These are phyloP conservation scores for Hermaeophaga mercurialis DNA, from an alignment of 2,888 invertebrate genomes.

Conservation along the genomic window DNA sequence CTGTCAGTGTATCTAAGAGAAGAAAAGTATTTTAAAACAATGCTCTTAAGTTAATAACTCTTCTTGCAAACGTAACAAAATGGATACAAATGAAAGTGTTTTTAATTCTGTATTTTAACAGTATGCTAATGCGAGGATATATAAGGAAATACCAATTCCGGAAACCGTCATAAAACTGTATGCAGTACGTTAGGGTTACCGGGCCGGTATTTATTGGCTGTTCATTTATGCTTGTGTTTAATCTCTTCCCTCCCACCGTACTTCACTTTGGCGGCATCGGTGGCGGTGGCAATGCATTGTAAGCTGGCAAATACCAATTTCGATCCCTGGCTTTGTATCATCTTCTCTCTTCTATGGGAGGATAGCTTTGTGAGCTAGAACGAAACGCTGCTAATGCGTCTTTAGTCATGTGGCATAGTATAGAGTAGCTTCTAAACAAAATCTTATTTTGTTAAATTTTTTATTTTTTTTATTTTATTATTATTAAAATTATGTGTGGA, in stretches of 20 bases:
- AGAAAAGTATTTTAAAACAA: no score
- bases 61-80: no score
- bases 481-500: no score
- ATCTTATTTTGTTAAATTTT: no score
- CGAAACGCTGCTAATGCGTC: conserved; percentile 39
- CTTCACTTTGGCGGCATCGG: conserved; percentile 34
- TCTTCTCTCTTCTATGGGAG: conserved; percentile 43
- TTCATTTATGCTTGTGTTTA: conserved; percentile 56
- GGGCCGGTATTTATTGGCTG: conserved; percentile 52
- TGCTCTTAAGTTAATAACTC: no score
- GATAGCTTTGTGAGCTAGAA: conserved; percentile 36
- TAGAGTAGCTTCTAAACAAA: not conserved
- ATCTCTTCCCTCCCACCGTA: conserved; percentile 45
- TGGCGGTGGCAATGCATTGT: conserved; percentile 35
- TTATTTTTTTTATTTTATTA: no score
- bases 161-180: conserved; percentile 40
- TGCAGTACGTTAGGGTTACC: conserved; percentile 43
- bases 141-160: conserved; percentile 26
- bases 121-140: conserved; percentile 19
- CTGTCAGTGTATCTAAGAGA: no score
- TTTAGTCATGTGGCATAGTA: conserved; percentile 15
- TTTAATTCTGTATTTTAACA: not conserved
- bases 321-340: conserved; percentile 44
- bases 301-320: conserved; percentile 47
- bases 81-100: not conserved